Conservation (phyloP, 2,888 invertebrate genomes). For the Hirtodrosophila confusa region DNA sequence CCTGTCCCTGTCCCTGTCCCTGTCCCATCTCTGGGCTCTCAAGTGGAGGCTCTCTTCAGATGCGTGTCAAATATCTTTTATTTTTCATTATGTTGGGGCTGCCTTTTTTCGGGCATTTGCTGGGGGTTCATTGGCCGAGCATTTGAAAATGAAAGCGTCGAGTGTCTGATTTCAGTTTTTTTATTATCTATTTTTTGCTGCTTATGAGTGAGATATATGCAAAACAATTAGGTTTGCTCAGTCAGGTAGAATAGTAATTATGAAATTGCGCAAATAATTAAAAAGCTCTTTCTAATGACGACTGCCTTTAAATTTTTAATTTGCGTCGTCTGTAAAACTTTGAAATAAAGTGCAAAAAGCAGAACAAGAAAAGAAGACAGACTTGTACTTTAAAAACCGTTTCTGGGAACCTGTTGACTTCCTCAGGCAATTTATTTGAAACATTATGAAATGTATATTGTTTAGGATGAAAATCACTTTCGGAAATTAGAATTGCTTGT, state of each 20-base stretch:
- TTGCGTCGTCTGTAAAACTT: background rate
- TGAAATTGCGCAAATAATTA: conserved; percentile 31
- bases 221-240: conserved; percentile 30
- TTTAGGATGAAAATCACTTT: too few species aligned
- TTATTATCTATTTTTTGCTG: conserved; percentile 11
- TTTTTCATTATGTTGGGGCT: conserved; percentile 24
- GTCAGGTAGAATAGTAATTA: conserved; percentile 17
- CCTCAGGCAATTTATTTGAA: too few species aligned
- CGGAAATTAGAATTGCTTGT: too few species aligned
- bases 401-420: too few species aligned
- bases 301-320: conserved; percentile 39
- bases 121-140: conserved; percentile 64
- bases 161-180: conserved; percentile 40
- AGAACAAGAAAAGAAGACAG: too few species aligned
- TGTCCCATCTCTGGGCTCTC: conserved; percentile 4
- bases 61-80: conserved; percentile 59
- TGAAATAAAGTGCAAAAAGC: too few species aligned
- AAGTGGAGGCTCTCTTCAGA: conserved; percentile 20
- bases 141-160: conserved; percentile 69
- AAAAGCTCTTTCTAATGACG: conserved; percentile 16
- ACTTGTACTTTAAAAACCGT: too few species aligned
- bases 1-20: background rate
- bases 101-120: conserved; percentile 41
- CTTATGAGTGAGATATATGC: conserved; percentile 36
- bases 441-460: too few species aligned